Percentiles rank a stretch among this genome's conserved stretches.
phyloP scores from a whole-genome alignment of 2,113 vertebrate species.

The Felis chaus region DNA sequence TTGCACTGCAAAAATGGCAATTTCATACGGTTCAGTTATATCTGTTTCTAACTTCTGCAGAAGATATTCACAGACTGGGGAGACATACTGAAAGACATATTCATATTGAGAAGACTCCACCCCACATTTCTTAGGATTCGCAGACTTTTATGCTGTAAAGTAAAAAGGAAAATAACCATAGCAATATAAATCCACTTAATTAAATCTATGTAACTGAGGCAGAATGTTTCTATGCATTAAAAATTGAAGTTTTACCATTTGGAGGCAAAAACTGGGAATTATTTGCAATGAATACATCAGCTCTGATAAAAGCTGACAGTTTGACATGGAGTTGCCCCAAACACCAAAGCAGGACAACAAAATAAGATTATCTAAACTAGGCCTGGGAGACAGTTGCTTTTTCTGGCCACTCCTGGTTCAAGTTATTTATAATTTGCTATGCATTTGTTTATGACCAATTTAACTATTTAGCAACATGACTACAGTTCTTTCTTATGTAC shows the following conservation, averaged over 20 bases:
- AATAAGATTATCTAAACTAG: not conserved
- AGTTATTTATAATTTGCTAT: not conserved
- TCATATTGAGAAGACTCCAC: not conserved
- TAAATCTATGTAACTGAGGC: slow-evolving; percentile 2
- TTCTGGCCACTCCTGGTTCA: not conserved
- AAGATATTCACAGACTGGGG: not conserved
- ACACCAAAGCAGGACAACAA: not conserved
- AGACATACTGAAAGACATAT: not conserved
- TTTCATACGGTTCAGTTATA: not conserved
- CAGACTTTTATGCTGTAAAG: slow-evolving; percentile 9
- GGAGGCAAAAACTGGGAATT: not conserved
- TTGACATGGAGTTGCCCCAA: not conserved
- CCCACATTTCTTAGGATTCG: slow-evolving; percentile 8
- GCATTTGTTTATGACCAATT: not conserved
- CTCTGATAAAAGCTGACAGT: not conserved
- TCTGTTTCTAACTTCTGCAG: not conserved
- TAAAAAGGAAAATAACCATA: slow-evolving; percentile 5
- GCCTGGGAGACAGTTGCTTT: not conserved
- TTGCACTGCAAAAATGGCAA: not conserved
- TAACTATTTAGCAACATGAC: not conserved
- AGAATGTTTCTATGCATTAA: not conserved
- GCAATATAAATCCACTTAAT: not conserved
- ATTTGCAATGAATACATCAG: not conserved
- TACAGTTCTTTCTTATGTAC: not conserved
- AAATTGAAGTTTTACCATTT: slow-evolving; percentile 33